phyloP scores from a whole-genome alignment of 2,113 vertebrate species.

The Bos javanicus region DNA sequence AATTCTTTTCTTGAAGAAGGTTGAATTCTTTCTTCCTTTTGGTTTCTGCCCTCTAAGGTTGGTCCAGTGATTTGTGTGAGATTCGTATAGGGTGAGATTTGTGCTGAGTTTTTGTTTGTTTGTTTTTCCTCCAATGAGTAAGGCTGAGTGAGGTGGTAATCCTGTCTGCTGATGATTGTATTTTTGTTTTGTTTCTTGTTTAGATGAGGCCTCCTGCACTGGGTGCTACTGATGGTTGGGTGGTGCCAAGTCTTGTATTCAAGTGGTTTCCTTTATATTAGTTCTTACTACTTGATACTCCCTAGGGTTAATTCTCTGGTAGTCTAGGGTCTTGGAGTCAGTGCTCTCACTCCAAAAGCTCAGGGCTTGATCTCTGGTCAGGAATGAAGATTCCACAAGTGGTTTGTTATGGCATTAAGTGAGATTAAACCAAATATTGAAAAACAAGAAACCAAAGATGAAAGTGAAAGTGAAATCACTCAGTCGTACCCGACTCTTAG shows the following conservation, averaged over 20 bases:
- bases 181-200: background rate
- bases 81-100: too few relatives aligned
- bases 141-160: too few relatives aligned
- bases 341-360: background rate
- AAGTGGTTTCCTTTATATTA: background rate
- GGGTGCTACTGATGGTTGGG: too few relatives aligned
- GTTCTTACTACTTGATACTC: background rate
- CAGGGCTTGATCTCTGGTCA: background rate
- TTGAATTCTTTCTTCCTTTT: background rate
- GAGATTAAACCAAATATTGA: background rate
- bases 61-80: background rate
- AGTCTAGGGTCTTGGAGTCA: background rate
- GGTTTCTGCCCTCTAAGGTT: background rate
- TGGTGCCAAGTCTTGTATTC: background rate
- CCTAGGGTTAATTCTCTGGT: background rate
- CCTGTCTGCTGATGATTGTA: too few relatives aligned
- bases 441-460: background rate
- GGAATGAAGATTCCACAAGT: background rate
- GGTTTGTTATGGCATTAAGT: background rate
- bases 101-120: too few relatives aligned
- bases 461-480: too few relatives aligned
- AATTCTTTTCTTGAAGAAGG: background rate
- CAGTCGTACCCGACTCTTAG: too few relatives aligned
- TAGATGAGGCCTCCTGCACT: too few relatives aligned
- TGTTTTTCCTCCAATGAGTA: too few relatives aligned